These are phyloP conservation scores for Chloroceryle amazona DNA, from an alignment of 2,797 vertebrate genomes.

Conservation along the genomic window DNA sequence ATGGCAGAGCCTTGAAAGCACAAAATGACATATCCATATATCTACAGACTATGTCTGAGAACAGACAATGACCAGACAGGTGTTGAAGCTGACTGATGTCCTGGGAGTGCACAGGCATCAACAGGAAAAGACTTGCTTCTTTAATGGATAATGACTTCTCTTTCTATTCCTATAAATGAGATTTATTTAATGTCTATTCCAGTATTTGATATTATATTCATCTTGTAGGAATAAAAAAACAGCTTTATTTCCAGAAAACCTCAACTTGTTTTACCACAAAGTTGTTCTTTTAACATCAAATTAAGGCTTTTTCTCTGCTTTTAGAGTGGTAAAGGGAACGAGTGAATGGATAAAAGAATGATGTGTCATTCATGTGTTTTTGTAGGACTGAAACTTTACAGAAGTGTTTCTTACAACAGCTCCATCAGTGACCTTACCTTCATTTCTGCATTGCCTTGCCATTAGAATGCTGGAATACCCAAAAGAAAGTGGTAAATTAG, in stretches of 20 bases:
- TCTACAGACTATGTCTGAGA: not conserved
- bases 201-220: not conserved
- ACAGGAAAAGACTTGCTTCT: not conserved
- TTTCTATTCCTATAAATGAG: not conserved
- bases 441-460: not conserved
- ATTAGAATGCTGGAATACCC: not conserved
- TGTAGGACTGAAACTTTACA: not conserved
- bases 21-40: not conserved
- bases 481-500: not conserved
- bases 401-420: not conserved
- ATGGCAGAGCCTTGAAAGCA: not conserved
- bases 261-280: not conserved
- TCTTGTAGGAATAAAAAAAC: not conserved
- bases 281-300: not conserved
- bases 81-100: not conserved
- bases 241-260: not conserved
- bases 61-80: not conserved
- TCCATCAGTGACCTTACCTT: not conserved
- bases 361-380: not conserved
- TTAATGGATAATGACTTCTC: not conserved
- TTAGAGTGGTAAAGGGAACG: not conserved
- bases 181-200: not conserved
- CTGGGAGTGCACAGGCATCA: fast-evolving
- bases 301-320: not conserved
- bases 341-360: not conserved